Evolutionary conservation across 2,797 vertebrate genomes (phyloP).

Genomic region (Adrianichthys oophorus): DNA sequence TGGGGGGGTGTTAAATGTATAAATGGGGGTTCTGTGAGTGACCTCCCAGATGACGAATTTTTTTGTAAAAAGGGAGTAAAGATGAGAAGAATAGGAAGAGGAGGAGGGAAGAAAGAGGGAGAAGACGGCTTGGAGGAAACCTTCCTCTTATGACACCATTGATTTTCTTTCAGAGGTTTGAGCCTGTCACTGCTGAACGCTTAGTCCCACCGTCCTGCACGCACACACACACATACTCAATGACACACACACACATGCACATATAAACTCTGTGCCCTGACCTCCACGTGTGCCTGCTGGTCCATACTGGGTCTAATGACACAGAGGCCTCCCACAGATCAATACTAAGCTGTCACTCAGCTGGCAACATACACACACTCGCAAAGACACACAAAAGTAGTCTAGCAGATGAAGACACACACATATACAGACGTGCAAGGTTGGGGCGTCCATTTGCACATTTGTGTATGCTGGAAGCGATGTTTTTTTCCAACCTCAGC

Average conservation of each 20-base stretch:
- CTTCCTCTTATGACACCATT: conserved; percentile 99
- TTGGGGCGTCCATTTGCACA: conserved; percentile 68
- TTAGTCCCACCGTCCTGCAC: conserved; percentile 61
- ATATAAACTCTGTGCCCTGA: conserved; percentile 82
- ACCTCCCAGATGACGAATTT: conserved; percentile 37
- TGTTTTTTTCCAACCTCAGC: conserved; percentile 76
- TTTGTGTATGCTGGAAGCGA: conserved; percentile 75
- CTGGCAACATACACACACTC: conserved; percentile 64
- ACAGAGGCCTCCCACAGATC: conserved; percentile 94
- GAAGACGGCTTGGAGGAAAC: conserved; percentile 86
- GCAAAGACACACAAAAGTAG: conserved; percentile 12
- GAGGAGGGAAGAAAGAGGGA: conserved; percentile 33
- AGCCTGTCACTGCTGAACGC: conserved; percentile 94
- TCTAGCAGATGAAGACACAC: conserved; percentile 3
- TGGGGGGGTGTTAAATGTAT: conserved; percentile 75
- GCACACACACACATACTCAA: conserved; percentile 28
- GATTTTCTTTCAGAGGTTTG: conserved; percentile 95
- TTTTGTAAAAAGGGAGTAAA: conserved; percentile 30
- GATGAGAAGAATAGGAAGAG: conserved; percentile 50
- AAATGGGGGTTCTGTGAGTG: conserved; percentile 48
- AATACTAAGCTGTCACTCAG: conserved; percentile 97
- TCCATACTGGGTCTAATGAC: conserved; percentile 96
- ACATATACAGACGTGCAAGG: conserved; percentile 20
- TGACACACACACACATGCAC: conserved; percentile 28
- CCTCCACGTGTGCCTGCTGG: conserved; percentile 92